These are phyloP conservation scores for Manis crassicaudata DNA, from an alignment of 2,797 vertebrate species.

Conservation along the genomic window DNA sequence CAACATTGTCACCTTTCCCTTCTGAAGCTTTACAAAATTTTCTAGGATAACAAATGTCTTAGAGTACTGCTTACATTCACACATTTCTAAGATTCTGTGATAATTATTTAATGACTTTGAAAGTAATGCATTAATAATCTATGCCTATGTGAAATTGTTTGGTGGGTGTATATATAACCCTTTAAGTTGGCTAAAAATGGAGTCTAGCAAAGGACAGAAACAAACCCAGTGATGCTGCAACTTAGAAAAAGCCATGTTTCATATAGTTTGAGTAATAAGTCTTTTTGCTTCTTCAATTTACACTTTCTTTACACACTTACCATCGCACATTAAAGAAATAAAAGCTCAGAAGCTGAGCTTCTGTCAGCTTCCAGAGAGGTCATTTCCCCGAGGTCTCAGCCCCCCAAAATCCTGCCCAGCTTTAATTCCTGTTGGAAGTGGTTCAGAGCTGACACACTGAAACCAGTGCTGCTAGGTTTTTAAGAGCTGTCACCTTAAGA, in stretches of 20 bases:
- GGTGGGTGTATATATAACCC: background rate
- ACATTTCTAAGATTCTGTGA: background rate
- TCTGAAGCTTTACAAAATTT: background rate
- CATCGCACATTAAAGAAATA: background rate
- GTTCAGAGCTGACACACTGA: background rate
- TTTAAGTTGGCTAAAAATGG: background rate
- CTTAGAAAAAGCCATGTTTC: constrained; percentile 4
- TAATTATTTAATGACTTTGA: background rate
- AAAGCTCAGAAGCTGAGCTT: background rate
- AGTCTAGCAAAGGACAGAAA: constrained; percentile 24
- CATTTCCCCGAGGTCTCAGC: background rate
- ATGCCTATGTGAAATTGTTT: background rate
- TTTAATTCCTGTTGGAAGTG: background rate
- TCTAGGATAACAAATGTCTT: background rate
- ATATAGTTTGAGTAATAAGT: background rate
- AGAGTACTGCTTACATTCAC: background rate
- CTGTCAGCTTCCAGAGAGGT: background rate
- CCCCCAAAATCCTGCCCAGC: background rate
- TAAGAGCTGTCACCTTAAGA: background rate
- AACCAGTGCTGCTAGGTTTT: background rate
- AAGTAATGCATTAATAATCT: background rate
- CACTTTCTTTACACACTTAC: background rate
- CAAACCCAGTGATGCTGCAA: background rate
- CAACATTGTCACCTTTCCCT: background rate
- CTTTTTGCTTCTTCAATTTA: constrained; percentile 26